A percentile compares a stretch with the other conserved stretches of the same genome.
Evolutionary conservation across 2,888 invertebrate genomes (phyloP).

Genomic region (Diplazon laetatorius): DNA sequence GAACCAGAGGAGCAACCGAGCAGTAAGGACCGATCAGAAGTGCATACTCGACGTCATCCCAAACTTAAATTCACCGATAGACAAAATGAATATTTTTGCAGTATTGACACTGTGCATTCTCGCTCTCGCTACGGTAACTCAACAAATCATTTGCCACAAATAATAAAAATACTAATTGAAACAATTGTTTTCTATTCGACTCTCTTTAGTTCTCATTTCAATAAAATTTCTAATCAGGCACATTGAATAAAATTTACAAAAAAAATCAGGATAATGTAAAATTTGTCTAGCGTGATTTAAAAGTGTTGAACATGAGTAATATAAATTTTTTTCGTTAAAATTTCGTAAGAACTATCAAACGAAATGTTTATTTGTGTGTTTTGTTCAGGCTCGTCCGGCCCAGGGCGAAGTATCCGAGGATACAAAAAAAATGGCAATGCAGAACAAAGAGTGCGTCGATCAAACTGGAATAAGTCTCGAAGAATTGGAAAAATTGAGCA

Average conservation of each 20-base stretch:
- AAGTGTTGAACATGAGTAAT: no score
- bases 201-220: no score
- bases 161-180: not conserved
- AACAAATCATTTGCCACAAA: not conserved
- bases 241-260: not conserved
- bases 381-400: constrained; percentile 24
- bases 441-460: constrained; percentile 44
- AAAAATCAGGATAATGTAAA: no score
- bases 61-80: not conserved
- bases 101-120: constrained; percentile 2
- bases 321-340: no score
- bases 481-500: constrained; percentile 34
- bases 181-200: not conserved
- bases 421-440: constrained; percentile 22
- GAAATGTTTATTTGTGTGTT: no score
- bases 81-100: constrained; percentile 12
- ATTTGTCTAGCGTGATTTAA: no score
- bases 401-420: constrained; percentile 15
- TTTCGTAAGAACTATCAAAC: no score
- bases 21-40: not conserved
- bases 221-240: no score
- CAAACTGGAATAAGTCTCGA: constrained; percentile 48
- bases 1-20: not conserved
- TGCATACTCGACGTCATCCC: not conserved
- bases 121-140: constrained; percentile 16